Percentiles rank a stretch among this genome's conserved stretches.
Conservation (phyloP, 2,888 invertebrate species). For the Yponomeuta evonymella region DNA sequence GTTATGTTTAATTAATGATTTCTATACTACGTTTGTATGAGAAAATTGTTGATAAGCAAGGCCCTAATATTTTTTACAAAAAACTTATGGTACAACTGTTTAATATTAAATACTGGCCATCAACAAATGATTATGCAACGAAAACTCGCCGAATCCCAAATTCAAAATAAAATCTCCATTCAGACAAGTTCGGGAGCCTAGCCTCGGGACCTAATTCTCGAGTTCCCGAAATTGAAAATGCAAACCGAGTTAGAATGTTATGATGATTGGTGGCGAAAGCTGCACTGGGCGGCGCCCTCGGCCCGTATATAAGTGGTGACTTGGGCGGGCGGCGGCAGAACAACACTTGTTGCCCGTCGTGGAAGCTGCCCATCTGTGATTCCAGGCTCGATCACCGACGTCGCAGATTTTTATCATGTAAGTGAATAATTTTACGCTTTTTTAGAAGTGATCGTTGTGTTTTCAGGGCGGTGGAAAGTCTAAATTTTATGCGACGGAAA, state of each 20-base stretch:
- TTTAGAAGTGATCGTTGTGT: background rate
- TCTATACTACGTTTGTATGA: no score
- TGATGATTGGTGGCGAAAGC: slow-evolving; percentile 44
- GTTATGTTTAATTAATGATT: no score
- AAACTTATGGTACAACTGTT: no score
- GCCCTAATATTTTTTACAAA: no score
- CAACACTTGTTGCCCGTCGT: slow-evolving; percentile 67
- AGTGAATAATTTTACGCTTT: slow-evolving; percentile 16
- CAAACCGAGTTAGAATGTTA: slow-evolving; percentile 60
- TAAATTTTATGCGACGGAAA: background rate
- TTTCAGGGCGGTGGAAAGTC: background rate
- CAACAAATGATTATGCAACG: no score
- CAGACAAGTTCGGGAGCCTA: background rate
- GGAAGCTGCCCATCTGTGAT: slow-evolving; percentile 31
- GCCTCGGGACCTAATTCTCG: background rate
- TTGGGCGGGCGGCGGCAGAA: slow-evolving; percentile 51
- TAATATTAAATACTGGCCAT: no score
- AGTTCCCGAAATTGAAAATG: slow-evolving; percentile 48
- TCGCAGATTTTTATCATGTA: slow-evolving; percentile 13
- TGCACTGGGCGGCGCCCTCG: slow-evolving; percentile 61
- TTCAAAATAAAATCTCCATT: no score
- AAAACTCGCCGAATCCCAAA: no score
- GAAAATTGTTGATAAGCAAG: no score
- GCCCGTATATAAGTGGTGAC: slow-evolving; percentile 59
- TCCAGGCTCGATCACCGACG: no score